Conservation (phyloP, 2,113 vertebrate genomes). For the Setophaga coronata region DNA sequence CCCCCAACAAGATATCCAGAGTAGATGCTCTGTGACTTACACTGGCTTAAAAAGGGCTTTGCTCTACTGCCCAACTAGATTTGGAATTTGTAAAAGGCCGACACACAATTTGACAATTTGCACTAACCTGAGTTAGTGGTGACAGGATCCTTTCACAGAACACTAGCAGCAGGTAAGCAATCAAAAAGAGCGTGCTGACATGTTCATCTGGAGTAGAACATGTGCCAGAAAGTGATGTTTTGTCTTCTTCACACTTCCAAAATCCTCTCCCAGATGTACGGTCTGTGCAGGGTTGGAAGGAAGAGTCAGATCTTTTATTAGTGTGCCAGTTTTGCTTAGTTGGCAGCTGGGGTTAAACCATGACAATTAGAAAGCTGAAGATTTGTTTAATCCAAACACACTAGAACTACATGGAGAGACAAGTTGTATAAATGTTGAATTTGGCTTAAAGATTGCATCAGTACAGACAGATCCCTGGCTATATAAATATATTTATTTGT, state of each 20-base stretch:
- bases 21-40: neutral
- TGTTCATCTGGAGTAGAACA: neutral
- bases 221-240: neutral
- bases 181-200: neutral
- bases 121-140: neutral
- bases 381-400: neutral
- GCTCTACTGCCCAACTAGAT: neutral
- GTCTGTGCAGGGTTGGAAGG: neutral
- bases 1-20: neutral
- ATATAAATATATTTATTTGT: neutral
- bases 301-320: neutral
- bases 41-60: neutral
- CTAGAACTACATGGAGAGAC: neutral
- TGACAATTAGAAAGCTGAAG: neutral
- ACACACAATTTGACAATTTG: neutral
- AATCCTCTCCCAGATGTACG: neutral
- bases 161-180: neutral
- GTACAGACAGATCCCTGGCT: neutral
- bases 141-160: rapidly evolving
- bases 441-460: neutral
- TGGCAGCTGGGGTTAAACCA: neutral
- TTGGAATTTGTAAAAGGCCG: neutral
- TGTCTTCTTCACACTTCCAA: neutral
- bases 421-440: neutral
- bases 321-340: neutral